A percentile compares a stretch with the other conserved stretches of the same genome.
Evolutionary conservation across 2,888 invertebrate genomes (phyloP).

Genomic region (Drosophila kambysellisi): DNA sequence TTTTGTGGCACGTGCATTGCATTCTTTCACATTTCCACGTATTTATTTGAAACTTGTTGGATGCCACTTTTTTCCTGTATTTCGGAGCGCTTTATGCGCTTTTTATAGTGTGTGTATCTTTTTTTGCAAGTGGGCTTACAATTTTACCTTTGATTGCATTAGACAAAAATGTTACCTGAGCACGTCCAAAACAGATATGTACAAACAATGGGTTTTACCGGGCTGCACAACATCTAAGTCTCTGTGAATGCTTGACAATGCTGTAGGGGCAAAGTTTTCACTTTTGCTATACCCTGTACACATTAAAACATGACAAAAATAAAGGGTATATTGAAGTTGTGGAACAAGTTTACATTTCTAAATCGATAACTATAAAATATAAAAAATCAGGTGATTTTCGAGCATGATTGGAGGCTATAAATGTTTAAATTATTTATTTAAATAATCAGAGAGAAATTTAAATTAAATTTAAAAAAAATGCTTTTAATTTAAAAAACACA

Average conservation of each 20-base stretch:
- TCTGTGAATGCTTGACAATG: neutral
- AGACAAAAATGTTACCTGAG: slow-evolving; percentile 54
- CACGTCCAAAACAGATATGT: slow-evolving; percentile 40
- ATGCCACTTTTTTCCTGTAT: slow-evolving; percentile 42
- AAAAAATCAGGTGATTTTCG: too few species aligned
- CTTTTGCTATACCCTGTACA: neutral
- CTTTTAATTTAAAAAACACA: neutral
- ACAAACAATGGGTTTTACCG: neutral
- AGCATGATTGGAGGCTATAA: neutral
- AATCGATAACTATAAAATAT: neutral
- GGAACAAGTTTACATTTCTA: neutral
- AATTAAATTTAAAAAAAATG: too few species aligned
- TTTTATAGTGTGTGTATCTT: slow-evolving; percentile 65
- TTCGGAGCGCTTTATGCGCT: slow-evolving; percentile 67
- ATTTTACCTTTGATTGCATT: slow-evolving; percentile 64
- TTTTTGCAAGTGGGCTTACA: slow-evolving; percentile 69
- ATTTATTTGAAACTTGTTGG: slow-evolving; percentile 42
- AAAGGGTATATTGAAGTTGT: neutral
- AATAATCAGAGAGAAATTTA: too few species aligned
- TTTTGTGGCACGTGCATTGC: slow-evolving; percentile 5
- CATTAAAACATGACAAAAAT: too few species aligned
- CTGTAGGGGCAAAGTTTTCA: slow-evolving; percentile 3
- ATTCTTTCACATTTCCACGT: slow-evolving; percentile 30
- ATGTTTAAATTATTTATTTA: too few species aligned
- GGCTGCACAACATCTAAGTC: neutral